phyloP scores from a whole-genome alignment of 2,113 vertebrate genomes.

The Gadus chalcogrammus region DNA sequence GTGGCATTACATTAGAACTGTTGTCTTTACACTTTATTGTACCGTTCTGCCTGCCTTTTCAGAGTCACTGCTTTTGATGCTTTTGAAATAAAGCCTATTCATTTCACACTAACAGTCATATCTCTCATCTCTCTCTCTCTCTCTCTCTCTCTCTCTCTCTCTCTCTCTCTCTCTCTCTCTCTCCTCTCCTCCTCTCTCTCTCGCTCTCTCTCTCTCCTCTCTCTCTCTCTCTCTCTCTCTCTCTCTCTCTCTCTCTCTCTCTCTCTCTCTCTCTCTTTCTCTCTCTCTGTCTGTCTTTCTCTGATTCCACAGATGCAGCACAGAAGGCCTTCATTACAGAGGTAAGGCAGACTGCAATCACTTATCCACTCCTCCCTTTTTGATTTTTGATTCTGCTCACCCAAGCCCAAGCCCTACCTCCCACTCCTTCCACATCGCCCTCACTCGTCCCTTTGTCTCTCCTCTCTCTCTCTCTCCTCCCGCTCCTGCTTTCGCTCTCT shows the following conservation, averaged over 20 bases:
- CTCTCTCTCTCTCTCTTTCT: conserved; percentile 21
- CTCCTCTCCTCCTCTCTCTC: conserved; percentile 16
- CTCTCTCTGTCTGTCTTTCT: conserved; percentile 17
- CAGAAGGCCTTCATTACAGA: conserved; percentile 71
- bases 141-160: conserved; percentile 21
- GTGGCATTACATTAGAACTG: too few relatives aligned
- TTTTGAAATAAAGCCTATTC: background rate
- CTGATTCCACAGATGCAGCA: conserved; percentile 48
- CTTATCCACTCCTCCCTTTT: background rate
- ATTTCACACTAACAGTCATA: background rate
- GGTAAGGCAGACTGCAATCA: conserved; percentile 43
- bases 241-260: conserved; percentile 21
- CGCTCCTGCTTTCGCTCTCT: too few relatives aligned
- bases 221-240: conserved; percentile 21
- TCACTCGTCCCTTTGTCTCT: too few relatives aligned
- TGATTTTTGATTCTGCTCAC: too few relatives aligned
- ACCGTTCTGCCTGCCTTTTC: background rate
- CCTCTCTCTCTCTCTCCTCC: too few relatives aligned
- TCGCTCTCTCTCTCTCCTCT: conserved; percentile 16
- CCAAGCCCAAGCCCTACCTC: too few relatives aligned
- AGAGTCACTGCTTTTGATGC: background rate
- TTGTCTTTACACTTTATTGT: too few relatives aligned
- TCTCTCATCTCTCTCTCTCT: conserved; percentile 12
- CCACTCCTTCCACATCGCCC: too few relatives aligned
- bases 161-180: conserved; percentile 21